phyloP scores from a whole-genome alignment of 2,888 invertebrate species.

The Choristoneura rosaceana region DNA sequence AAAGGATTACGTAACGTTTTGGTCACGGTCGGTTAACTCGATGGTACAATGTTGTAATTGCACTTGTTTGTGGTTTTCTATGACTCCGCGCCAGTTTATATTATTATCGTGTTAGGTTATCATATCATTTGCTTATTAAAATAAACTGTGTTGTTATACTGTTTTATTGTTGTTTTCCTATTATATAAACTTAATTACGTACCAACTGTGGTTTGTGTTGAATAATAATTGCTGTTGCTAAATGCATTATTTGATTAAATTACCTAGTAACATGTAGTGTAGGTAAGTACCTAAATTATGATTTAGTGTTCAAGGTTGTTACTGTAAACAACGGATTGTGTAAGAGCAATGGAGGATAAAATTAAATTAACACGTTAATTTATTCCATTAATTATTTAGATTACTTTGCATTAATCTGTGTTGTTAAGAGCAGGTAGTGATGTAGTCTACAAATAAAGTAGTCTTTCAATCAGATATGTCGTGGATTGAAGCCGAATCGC shows the following conservation, averaged over 20 bases:
- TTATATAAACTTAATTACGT: not conserved
- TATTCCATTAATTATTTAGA: not conserved
- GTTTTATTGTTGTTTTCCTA: conserved; percentile 3
- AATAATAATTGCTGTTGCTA: not conserved
- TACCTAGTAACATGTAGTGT: not conserved
- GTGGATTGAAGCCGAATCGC: too few relatives aligned
- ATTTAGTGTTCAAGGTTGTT: not conserved
- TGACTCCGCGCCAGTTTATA: not conserved
- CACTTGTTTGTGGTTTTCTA: not conserved
- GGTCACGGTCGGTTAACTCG: conserved; percentile 6
- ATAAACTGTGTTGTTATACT: conserved; percentile 5
- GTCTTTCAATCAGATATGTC: too few relatives aligned
- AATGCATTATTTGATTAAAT: not conserved
- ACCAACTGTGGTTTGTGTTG: not conserved
- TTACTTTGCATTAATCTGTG: too few relatives aligned
- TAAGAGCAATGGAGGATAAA: not conserved
- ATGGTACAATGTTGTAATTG: conserved; percentile 5
- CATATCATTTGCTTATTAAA: conserved; percentile 2
- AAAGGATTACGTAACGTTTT: conserved; percentile 14
- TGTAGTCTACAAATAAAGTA: too few relatives aligned
- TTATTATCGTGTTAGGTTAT: conserved; percentile 7
- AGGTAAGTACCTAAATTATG: not conserved
- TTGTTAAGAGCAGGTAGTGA: too few relatives aligned
- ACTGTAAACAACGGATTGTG: not conserved
- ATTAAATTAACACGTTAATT: not conserved